phyloP scores from a whole-genome alignment of 2,888 invertebrate genomes.

The Aspidiotus destructor region DNA sequence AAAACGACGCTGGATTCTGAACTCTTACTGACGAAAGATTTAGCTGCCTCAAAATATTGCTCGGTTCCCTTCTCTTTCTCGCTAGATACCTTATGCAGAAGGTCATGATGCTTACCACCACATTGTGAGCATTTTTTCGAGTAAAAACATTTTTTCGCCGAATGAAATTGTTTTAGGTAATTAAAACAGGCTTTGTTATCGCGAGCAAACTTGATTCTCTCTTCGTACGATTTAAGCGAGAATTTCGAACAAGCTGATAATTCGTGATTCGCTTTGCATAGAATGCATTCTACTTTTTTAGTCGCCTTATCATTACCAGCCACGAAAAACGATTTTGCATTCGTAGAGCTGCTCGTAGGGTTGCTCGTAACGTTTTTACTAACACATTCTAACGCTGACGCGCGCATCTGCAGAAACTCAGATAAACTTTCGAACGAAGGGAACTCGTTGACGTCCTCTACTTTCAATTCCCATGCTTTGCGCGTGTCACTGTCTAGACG shows the following conservation, averaged over 20 bases:
- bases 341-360: neutral
- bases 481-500: neutral
- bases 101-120: neutral
- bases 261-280: neutral
- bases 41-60: slow-evolving; percentile 1
- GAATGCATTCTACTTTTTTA: neutral
- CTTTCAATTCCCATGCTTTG: neutral
- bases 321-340: slow-evolving; percentile 1
- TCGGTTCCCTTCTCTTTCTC: neutral
- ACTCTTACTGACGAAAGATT: neutral
- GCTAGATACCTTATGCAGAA: neutral
- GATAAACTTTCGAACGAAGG: neutral
- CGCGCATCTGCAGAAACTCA: neutral
- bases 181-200: neutral
- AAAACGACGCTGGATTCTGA: neutral
- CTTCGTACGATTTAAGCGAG: neutral
- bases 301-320: neutral
- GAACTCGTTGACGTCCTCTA: neutral
- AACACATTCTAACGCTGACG: neutral
- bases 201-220: neutral
- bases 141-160: neutral
- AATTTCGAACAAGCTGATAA: neutral
- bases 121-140: neutral
- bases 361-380: neutral
- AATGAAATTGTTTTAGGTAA: neutral